Evolutionary conservation across 2,113 vertebrate species (phyloP), one percentile per base, ranked within the genome.

Genomic region (Plectropomus leopardus): DNA sequence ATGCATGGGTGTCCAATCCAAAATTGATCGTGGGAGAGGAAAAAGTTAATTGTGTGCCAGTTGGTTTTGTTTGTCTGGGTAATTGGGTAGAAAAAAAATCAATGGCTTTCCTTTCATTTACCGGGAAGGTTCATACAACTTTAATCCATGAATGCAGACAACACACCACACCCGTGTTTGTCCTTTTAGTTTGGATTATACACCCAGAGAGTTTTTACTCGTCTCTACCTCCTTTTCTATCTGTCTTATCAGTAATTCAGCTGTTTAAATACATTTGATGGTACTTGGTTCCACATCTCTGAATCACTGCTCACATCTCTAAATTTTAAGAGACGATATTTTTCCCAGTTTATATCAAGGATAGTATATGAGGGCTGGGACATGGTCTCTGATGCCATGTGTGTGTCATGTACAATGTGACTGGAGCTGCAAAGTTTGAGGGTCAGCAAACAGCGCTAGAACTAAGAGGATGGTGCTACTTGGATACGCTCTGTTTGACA

Each of bases 51-150:
- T 84, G 82, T 73, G 47, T 78, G 69, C 54, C 82, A 68, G 85
- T 24, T 72, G 58, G 40, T 89, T 88, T 85, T 90, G 88, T 93
- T 88, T 90, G 89, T 86, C 70, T 71, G 72, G 63, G 82, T 93
- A 92, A 92, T 86, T 83, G 81, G 61, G 65, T 85, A 67, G 77
- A 75, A 36, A 51, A 50, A 63, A 81, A 94, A 92, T 93, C 89
- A 85, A 91, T 94, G 70, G 40, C 10, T 57, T 76, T 47, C 10
- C 11, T 51, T 73, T 83, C n/a, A 47, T 72, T 80, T 63, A 45
- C n/a, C 5, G 2, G 19, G n/a, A 63, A 60, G 60, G 72, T 73
- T 76, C 68, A 65, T 73, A 17, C 64, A 85, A 79, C 23, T 82
- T 80, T 76, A 80, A 83, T 77, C 28, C 67, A 17, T 63, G 26